Evolutionary conservation across 2,113 vertebrate genomes (phyloP).

Genomic region (Lophius piscatorius): DNA sequence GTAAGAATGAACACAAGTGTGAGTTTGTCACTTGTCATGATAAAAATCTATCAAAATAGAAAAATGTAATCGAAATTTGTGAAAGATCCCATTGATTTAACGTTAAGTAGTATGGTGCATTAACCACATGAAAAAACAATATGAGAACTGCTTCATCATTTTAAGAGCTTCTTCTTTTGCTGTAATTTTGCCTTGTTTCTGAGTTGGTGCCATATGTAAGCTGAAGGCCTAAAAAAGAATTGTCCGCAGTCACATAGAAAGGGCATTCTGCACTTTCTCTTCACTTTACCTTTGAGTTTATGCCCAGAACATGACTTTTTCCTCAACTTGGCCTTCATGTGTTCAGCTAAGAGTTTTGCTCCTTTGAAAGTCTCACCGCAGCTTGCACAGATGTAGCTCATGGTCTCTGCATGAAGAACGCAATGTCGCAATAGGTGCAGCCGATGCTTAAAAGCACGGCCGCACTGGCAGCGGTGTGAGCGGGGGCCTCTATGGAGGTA

Average conservation of each 20-base stretch:
- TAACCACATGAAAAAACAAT: background rate
- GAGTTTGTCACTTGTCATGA: slow-evolving; percentile 16
- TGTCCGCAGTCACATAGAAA: slow-evolving; percentile 80
- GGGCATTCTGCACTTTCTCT: slow-evolving; percentile 56
- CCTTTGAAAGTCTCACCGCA: slow-evolving; percentile 73
- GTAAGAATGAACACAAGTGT: slow-evolving; percentile 14
- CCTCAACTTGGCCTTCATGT: slow-evolving; percentile 33
- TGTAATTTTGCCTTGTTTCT: slow-evolving; percentile 61
- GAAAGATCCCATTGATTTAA: slow-evolving; percentile 5
- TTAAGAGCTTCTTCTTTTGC: slow-evolving; percentile 9
- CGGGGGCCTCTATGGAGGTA: slow-evolving; percentile 75
- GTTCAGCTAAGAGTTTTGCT: slow-evolving; percentile 52
- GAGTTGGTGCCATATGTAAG: slow-evolving; percentile 82
- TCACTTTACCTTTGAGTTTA: slow-evolving; percentile 15
- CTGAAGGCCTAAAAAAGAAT: slow-evolving; percentile 75
- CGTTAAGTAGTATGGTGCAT: background rate
- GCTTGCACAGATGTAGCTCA: slow-evolving; percentile 77
- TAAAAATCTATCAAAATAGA: background rate
- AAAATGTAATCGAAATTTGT: background rate
- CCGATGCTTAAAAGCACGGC: slow-evolving; percentile 70
- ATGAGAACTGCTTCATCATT: background rate
- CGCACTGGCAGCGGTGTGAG: slow-evolving; percentile 78
- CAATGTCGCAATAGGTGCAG: slow-evolving; percentile 82
- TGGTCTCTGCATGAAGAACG: slow-evolving; percentile 77
- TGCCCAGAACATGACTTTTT: background rate